A percentile compares a stretch with the other conserved stretches of the same genome.
Conservation (phyloP, 2,113 vertebrate genomes). For the Anser cygnoides region DNA sequence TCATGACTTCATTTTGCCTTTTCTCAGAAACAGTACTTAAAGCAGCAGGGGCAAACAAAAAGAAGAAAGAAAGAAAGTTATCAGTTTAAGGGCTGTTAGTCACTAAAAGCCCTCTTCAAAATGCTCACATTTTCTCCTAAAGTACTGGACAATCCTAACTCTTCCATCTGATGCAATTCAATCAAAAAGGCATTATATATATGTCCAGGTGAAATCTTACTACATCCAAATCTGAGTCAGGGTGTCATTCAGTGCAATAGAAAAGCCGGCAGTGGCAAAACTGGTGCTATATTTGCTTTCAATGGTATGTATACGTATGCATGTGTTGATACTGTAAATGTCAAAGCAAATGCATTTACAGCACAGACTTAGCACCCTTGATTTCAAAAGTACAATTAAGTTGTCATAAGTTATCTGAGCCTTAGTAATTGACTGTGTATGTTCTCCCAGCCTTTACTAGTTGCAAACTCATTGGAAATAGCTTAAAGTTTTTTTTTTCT, state of each 20-base stretch:
- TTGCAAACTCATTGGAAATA: background rate
- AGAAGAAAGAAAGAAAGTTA: background rate
- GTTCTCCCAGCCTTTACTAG: background rate
- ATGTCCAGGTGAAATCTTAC: background rate
- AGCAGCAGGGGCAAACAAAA: background rate
- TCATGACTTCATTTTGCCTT: background rate
- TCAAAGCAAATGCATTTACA: background rate
- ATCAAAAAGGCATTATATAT: background rate
- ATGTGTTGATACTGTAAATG: background rate
- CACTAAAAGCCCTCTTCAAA: background rate
- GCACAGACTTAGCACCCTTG: background rate
- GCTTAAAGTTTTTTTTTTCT: background rate
- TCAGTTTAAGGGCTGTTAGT: background rate
- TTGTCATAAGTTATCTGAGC: background rate
- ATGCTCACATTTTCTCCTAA: background rate
- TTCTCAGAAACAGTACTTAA: background rate
- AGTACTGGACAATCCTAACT: background rate
- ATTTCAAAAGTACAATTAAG: background rate
- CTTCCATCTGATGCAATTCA: background rate
- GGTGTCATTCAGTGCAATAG: background rate
- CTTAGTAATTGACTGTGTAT: background rate
- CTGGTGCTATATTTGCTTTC: background rate
- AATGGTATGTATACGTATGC: fast-evolving
- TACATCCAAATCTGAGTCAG: background rate
- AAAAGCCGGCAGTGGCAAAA: background rate